These are phyloP conservation scores for Eupithecia tripunctaria DNA, from an alignment of 2,888 invertebrate genomes.

Conservation along the genomic window DNA sequence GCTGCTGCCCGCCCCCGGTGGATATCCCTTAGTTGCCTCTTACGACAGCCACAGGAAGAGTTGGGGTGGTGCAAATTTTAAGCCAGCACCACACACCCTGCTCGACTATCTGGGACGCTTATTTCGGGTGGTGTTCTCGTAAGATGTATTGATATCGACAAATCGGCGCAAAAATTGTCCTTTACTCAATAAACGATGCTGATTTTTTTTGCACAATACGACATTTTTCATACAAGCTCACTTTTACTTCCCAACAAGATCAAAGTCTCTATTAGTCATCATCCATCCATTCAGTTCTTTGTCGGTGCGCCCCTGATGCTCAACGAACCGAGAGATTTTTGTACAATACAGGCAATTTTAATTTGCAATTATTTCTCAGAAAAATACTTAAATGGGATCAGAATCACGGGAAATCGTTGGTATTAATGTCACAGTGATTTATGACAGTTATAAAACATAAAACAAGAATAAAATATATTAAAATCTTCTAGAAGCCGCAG, in stretches of 20 bases:
- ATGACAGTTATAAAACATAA: neutral
- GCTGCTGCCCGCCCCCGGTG: too few species aligned
- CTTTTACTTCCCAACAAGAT: neutral
- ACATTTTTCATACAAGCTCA: neutral
- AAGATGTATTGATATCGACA: neutral
- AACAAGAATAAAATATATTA: too few species aligned
- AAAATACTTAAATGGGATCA: neutral
- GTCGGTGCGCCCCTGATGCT: slow-evolving; percentile 22
- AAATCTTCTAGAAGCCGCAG: neutral
- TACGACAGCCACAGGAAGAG: too few species aligned
- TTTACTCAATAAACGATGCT: too few species aligned
- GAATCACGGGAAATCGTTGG: neutral
- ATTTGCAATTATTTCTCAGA: slow-evolving; percentile 26
- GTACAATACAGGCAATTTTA: slow-evolving; percentile 24
- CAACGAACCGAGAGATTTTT: slow-evolving; percentile 18
- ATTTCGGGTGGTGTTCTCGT: neutral
- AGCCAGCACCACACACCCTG: too few species aligned
- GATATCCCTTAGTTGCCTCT: too few species aligned
- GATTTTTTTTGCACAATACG: too few species aligned
- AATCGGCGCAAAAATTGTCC: too few species aligned
- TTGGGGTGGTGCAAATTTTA: too few species aligned
- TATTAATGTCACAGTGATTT: slow-evolving; percentile 15
- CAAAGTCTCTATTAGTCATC: slow-evolving; percentile 22
- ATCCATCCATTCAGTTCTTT: slow-evolving; percentile 18
- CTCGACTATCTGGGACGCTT: too few species aligned